Percentiles rank a stretch among this genome's conserved stretches.
phyloP scores from a whole-genome alignment of 2,888 invertebrate genomes.

The Drosophila algonquin region DNA sequence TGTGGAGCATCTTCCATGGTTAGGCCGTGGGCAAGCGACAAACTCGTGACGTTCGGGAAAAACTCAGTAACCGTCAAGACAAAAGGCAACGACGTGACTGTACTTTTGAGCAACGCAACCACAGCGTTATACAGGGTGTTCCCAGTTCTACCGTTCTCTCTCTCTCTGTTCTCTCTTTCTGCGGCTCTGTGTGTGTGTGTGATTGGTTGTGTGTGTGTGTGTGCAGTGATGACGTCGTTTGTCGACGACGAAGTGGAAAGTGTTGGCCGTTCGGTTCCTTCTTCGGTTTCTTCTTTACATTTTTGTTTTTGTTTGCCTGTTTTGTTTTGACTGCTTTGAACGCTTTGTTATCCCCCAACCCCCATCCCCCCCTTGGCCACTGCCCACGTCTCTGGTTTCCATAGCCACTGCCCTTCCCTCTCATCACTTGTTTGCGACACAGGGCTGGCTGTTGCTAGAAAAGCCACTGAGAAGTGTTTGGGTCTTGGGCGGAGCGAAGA shows the following conservation, averaged over 20 bases:
- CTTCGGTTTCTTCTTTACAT: slow-evolving; percentile 46
- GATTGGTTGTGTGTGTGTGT: slow-evolving; percentile 2
- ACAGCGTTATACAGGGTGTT: slow-evolving; percentile 26
- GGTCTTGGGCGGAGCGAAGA: not conserved
- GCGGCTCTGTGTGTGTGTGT: not conserved
- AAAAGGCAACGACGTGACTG: slow-evolving; percentile 35
- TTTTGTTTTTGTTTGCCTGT: slow-evolving; percentile 35
- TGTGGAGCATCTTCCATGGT: slow-evolving; percentile 22
- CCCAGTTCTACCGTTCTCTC: not conserved
- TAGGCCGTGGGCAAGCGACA: slow-evolving; percentile 34
- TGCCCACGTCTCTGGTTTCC: slow-evolving; percentile 22
- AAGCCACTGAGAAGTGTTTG: not conserved
- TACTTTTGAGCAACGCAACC: slow-evolving; percentile 27
- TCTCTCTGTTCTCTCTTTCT: not conserved
- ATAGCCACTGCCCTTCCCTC: not conserved
- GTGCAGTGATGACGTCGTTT: slow-evolving; percentile 44
- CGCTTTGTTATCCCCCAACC: slow-evolving; percentile 3
- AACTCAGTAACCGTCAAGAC: slow-evolving; percentile 20
- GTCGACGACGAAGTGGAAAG: slow-evolving; percentile 43
- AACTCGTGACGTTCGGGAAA: slow-evolving; percentile 43
- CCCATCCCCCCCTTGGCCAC: not conserved
- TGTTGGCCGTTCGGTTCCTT: slow-evolving; percentile 47
- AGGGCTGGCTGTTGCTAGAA: not conserved
- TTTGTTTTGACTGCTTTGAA: slow-evolving; percentile 34
- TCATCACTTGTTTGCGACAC: not conserved